Percentiles rank a stretch among this genome's conserved stretches.
These are phyloP conservation scores for Diploptera punctata DNA, from an alignment of 2,888 invertebrate genomes.

Conservation along the genomic window DNA sequence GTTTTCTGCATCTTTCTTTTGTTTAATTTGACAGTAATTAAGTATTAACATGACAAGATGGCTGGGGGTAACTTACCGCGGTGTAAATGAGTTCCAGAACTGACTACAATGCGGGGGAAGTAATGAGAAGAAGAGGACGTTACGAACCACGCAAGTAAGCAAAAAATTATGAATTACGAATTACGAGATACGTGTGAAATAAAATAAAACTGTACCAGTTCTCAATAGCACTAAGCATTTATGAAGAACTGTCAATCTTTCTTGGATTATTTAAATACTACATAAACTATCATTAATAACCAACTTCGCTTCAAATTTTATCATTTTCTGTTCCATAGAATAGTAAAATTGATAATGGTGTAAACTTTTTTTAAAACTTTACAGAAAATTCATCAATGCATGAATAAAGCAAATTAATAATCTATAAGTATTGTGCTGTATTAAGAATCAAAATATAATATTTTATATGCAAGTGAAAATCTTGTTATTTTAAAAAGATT, in stretches of 20 bases:
- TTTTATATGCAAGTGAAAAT: too few species aligned
- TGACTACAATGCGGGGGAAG: constrained; percentile 75
- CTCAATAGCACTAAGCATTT: constrained; percentile 37
- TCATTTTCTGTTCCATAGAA: too few species aligned
- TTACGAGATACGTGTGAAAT: constrained; percentile 35
- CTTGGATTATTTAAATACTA: too few species aligned
- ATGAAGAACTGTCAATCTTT: not conserved
- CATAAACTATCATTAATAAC: too few species aligned
- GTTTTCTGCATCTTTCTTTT: constrained; percentile 38
- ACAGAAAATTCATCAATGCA: too few species aligned
- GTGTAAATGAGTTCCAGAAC: constrained; percentile 98
- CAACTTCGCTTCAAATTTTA: too few species aligned
- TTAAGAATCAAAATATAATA: too few species aligned
- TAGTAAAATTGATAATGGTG: too few species aligned
- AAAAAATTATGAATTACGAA: constrained; percentile 39
- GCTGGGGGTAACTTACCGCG: constrained; percentile 82
- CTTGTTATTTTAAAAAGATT: too few species aligned
- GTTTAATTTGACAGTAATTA: constrained; percentile 45
- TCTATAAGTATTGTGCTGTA: too few species aligned
- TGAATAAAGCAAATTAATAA: too few species aligned
- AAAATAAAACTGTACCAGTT: constrained; percentile 32
- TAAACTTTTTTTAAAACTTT: too few species aligned
- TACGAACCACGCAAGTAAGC: constrained; percentile 54
- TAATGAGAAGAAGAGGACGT: constrained; percentile 71
- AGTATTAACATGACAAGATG: constrained; percentile 43